Evolutionary conservation across 2,113 vertebrate genomes (phyloP), one percentile per base, ranked within the genome.

Genomic region (Forbesichthys papilliferus): DNA sequence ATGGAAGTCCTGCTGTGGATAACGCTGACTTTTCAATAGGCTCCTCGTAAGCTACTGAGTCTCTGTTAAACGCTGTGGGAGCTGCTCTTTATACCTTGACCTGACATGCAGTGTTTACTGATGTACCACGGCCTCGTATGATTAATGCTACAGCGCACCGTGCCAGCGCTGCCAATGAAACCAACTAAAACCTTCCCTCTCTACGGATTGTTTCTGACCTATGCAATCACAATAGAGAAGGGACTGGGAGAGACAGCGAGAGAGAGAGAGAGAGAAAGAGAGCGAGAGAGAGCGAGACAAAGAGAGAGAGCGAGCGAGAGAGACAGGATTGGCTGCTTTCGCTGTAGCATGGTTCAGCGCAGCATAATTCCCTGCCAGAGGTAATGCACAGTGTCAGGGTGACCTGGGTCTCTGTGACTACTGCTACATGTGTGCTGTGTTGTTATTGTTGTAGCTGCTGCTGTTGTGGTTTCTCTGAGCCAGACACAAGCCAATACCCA

Each of bases 21-120:
- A 90, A 85, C 64, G 87, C 86, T 89, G 86, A 82, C 82, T 87
- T 88, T 86, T 88, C 88, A 87, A 87, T 86, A 87, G 83, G 84
- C 84, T 57, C 84, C 77, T 74, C 55, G 75, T 73, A 77, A 74
- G 79, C 83, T 84, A 86, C 73, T 81, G 86, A 90, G 83, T 86
- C 74, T 79, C 85, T 86, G 83, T 84, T 87, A 89, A 90, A 81
- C 86, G 85, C 85, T 73, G 67, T 76, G 86, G 90, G 86, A 86
- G 83, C 81, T 87, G 81, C 86, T 87, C 88, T 88, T 75, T 86
- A 27, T 27, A 86, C 88, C 85, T 90, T 87, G 88, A 90, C 88
- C 88, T 83, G 86, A 84, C 86, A 88, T 27, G 64, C 71, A 76
- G 87, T 89, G 89, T 89, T 90, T 90, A 90, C 90, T 87, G 87